Conservation (phyloP, 2,888 invertebrate species). For the Globia sparganii region DNA sequence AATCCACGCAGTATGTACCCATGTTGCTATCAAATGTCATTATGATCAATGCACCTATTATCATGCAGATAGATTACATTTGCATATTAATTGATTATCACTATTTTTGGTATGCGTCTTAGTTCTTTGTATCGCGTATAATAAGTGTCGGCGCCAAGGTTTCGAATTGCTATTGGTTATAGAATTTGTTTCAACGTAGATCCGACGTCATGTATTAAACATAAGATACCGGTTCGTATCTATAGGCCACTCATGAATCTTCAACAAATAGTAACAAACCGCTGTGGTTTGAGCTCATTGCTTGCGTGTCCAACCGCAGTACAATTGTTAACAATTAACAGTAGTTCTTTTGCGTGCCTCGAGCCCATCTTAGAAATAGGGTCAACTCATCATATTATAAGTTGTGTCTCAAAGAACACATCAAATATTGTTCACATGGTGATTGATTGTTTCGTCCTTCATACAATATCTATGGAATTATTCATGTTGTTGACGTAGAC, state of each 20-base stretch:
- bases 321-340: slow-evolving; percentile 88
- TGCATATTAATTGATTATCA: slow-evolving; percentile 69
- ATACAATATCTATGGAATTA: slow-evolving; percentile 69
- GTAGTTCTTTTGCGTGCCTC: slow-evolving; percentile 88
- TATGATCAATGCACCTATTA: slow-evolving; percentile 67
- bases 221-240: slow-evolving; percentile 62
- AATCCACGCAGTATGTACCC: slow-evolving; percentile 73
- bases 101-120: slow-evolving; percentile 65
- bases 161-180: slow-evolving; percentile 62
- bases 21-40: slow-evolving; percentile 67
- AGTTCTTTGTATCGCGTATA: slow-evolving; percentile 62
- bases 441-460: slow-evolving; percentile 53
- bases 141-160: slow-evolving; percentile 66
- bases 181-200: slow-evolving; percentile 56
- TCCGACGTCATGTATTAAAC: slow-evolving; percentile 62
- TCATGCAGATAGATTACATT: slow-evolving; percentile 62
- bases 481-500: slow-evolving; percentile 78
- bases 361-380: slow-evolving; percentile 85
- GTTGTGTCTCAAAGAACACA: slow-evolving; percentile 56
- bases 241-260: slow-evolving; percentile 69
- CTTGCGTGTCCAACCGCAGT: slow-evolving; percentile 87
- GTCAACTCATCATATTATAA: slow-evolving; percentile 78
- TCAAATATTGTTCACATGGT: slow-evolving; percentile 54
- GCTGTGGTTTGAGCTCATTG: slow-evolving; percentile 79
- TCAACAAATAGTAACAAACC: slow-evolving; percentile 65